Base-by-base conservation (phyloP, 2,113 vertebrate species). In the Dipodomys spectabilis region DNA sequence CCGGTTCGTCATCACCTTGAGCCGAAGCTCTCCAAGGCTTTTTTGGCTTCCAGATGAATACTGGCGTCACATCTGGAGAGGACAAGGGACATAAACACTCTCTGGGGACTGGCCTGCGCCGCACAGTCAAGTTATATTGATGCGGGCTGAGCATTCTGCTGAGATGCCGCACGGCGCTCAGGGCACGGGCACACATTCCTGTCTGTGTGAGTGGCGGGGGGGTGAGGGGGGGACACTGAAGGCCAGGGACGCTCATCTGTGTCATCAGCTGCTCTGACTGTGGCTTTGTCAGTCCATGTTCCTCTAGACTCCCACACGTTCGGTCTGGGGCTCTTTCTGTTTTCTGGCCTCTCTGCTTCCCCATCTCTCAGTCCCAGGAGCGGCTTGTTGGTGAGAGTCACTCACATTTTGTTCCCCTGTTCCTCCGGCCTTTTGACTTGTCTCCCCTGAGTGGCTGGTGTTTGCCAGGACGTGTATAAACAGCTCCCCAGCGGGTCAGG, bases 231-330 rank as follows among this genome's bases (percentile, higher is more conserved):
- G 94, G 79, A 2, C 6, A 39, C 62, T 95, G 96, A n/a, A 25
- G 13, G 60, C 95, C 82, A 86, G 53, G 44, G 88, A 95, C 95
- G 97, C 92, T 86, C 18, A 87, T 20, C 7, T 80, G 80, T 94
- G 97, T 97, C 95, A 94, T 85, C 95, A 95, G 81, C 92, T 72
- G 86, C 86, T 96, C 7, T 4, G 90, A 96, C 85, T 32, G 57
- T 64, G 93, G 93, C 95, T 97, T 87, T 95, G 97, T 96, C 97
- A 84, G 95, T 92, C 94, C 49, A 5, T 0, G 1, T 39, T 8
- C 2, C 62, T 95, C 92, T 95, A 95, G 96, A 88, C 96, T 96
- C 97, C 95, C 96, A 96, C 95, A 82, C 72, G 95, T 88, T 79
- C 85, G 92, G 90, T 71, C 92, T 88, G 89, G 91, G 77, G 91